Percentiles rank a stretch among this genome's conserved stretches.
These are phyloP conservation scores for Hemibagrus guttatus DNA, from an alignment of 2,797 vertebrate genomes.

Conservation along the genomic window DNA sequence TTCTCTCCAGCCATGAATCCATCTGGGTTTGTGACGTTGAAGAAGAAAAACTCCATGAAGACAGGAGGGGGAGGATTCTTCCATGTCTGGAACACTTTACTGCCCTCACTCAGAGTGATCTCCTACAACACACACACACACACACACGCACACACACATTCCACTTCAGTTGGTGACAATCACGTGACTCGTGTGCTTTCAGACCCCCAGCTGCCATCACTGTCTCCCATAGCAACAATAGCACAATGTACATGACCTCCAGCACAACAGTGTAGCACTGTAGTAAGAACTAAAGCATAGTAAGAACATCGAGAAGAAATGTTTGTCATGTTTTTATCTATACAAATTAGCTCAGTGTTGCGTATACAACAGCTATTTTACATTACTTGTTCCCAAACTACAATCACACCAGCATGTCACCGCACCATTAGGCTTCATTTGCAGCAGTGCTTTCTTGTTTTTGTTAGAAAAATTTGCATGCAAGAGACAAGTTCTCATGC, in stretches of 20 bases:
- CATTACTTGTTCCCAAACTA: neutral
- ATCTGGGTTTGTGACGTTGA: conserved; percentile 73
- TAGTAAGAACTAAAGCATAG: neutral
- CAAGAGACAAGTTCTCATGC: conserved; percentile 23
- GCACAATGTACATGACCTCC: conserved; percentile 31
- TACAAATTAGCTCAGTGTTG: neutral
- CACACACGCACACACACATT: conserved; percentile 18
- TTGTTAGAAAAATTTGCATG: conserved; percentile 10
- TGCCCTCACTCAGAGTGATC: conserved; percentile 76
- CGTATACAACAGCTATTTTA: neutral
- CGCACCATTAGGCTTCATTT: neutral
- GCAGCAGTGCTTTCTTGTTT: no score
- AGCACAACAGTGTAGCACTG: conserved; percentile 27
- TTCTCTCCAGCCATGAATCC: conserved; percentile 65
- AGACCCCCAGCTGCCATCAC: conserved; percentile 6
- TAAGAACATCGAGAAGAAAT: neutral
- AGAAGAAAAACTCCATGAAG: conserved; percentile 81
- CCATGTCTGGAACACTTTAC: conserved; percentile 77
- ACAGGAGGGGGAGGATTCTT: conserved; percentile 77
- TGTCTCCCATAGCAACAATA: conserved; percentile 37
- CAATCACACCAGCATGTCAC: neutral
- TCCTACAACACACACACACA: conserved; percentile 65
- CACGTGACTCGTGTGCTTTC: conserved; percentile 13
- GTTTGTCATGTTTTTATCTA: neutral
- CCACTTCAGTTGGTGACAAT: conserved; percentile 1